These are phyloP conservation scores for Ptilodon capucinus DNA, from an alignment of 2,888 invertebrate species.

Conservation along the genomic window DNA sequence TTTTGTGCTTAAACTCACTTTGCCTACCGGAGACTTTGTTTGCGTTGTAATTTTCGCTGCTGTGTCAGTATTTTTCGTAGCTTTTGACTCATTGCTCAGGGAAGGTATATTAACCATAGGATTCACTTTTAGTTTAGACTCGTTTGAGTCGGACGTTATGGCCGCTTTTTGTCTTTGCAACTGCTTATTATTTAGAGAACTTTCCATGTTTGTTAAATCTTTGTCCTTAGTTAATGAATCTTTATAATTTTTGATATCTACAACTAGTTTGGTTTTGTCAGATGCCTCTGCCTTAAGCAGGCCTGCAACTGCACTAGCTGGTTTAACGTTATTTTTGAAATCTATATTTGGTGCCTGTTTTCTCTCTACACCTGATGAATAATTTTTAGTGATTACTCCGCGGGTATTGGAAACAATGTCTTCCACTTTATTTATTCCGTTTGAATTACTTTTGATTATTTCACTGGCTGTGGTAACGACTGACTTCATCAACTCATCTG, in stretches of 20 bases:
- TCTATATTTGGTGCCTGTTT: slow-evolving; percentile 5
- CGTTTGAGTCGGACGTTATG: slow-evolving; percentile 30
- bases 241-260: neutral
- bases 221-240: slow-evolving; percentile 16
- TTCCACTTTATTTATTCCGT: neutral
- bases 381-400: neutral
- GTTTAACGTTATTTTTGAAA: slow-evolving; percentile 11
- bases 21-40: slow-evolving; percentile 15
- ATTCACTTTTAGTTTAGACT: slow-evolving; percentile 18
- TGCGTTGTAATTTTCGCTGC: slow-evolving; percentile 5
- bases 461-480: neutral
- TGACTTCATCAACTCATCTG: neutral
- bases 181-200: slow-evolving; percentile 36
- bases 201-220: slow-evolving; percentile 11
- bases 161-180: slow-evolving; percentile 51
- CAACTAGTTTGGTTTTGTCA: slow-evolving; percentile 6
- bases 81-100: slow-evolving; percentile 5
- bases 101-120: slow-evolving; percentile 5
- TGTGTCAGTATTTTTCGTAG: slow-evolving; percentile 11
- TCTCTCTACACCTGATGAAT: neutral
- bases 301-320: slow-evolving; percentile 1
- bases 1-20: slow-evolving; percentile 22
- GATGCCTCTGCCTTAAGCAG: neutral
- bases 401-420: no score
- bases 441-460: neutral